Evolutionary conservation across 2,797 vertebrate genomes (phyloP).

Genomic region (Darevskia mixta): DNA sequence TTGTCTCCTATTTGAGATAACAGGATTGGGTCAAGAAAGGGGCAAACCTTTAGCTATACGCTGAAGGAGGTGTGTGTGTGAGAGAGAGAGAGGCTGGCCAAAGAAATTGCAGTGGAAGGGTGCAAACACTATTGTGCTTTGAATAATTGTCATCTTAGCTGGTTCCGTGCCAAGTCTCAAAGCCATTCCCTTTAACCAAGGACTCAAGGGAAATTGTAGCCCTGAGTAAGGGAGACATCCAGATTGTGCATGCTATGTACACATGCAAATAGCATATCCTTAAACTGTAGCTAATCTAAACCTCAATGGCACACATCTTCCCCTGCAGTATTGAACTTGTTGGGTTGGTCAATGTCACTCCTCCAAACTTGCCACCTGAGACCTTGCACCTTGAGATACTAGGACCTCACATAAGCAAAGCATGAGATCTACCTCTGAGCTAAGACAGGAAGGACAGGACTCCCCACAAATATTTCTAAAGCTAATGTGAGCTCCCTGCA

Average conservation of each 20-base stretch:
- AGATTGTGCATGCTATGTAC: background rate
- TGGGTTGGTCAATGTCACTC: background rate
- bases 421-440: too few species aligned
- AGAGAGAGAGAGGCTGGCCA: background rate
- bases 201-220: slow-evolving; percentile 18
- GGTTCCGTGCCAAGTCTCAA: slow-evolving; percentile 1
- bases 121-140: slow-evolving; percentile 20
- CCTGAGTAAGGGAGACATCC: slow-evolving; percentile 37
- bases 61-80: background rate
- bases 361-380: background rate
- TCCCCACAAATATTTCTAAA: too few species aligned
- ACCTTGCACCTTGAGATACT: too few species aligned
- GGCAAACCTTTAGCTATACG: slow-evolving; percentile 11
- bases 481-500: too few species aligned
- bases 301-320: background rate
- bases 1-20: slow-evolving; percentile 59
- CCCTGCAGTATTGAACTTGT: background rate
- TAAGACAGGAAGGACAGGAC: too few species aligned
- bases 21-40: slow-evolving; percentile 47
- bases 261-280: background rate
- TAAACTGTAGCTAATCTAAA: background rate
- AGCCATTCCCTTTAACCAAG: slow-evolving; percentile 39
- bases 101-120: slow-evolving; percentile 8
- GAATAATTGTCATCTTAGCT: slow-evolving; percentile 44
- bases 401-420: too few species aligned